Base-by-base conservation (phyloP, 2,113 vertebrate genomes). In the Spilogale gracilis region DNA sequence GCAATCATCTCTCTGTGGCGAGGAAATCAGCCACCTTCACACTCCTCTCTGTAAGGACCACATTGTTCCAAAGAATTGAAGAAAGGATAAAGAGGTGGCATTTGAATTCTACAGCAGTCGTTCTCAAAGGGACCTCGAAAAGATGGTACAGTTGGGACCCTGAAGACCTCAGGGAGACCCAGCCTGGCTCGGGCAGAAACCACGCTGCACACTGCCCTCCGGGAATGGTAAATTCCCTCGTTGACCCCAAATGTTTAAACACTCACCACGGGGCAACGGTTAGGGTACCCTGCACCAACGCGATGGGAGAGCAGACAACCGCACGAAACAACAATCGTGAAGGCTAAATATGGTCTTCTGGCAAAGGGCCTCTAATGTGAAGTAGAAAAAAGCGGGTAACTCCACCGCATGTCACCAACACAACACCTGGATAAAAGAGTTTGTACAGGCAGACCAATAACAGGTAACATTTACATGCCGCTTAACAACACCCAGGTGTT, bases 71-170 rank as follows among this genome's bases (percentile, higher is more conserved):
- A 23, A 95, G 65, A 85, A 56, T 38, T 50, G 38, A 60, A 94
- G 73, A 60, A 71, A 83, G 73, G 82, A 21, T 38, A 30, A 23
- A 30, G 54, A 93, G 61, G 45, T 1, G 9, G 27, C n/a, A 69
- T 0, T 6, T 30, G 1, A 73, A 60, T 50, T 85, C 63, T 14
- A 23, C 14, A 2, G 2, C 1, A 0, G 38, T 84, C 3, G 1
- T 9, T 65, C 54, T 50, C 9, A 1, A 5, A 23, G 32, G 10
- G 20, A 21, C 54, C 9, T 18, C 7, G 20, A 30, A 78, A 54
- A 78, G 78, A 21, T 1, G 54, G 21, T 5, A 6, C n/a, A 63
- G 58, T 0, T 5, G 27, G 11, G 38, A 58, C 61, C 54, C 74
- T 52, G 43, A 4, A 73, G 69, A 38, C 21, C 60, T 69, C 20